Evolutionary conservation across 2,888 invertebrate species (phyloP).

Genomic region (Mantis religiosa): DNA sequence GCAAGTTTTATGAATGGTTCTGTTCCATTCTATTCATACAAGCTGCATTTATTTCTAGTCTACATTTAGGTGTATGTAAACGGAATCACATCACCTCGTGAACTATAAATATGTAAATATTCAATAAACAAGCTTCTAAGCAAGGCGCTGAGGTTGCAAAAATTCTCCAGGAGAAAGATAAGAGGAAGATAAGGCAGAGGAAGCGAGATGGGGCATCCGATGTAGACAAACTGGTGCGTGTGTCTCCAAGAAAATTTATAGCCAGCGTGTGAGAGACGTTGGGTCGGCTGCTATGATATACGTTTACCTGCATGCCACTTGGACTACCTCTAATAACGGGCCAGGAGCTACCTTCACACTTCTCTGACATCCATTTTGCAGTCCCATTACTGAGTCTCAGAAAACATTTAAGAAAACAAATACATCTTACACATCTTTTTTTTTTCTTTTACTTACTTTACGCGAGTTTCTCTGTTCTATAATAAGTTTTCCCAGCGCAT

Average conservation of each 20-base stretch:
- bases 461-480: no score
- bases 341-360: background rate
- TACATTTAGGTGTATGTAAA: no score
- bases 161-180: background rate
- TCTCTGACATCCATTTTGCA: background rate
- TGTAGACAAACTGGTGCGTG: background rate
- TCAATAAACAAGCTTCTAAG: no score
- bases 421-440: background rate
- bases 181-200: background rate
- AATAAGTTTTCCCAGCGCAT: no score
- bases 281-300: background rate
- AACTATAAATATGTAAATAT: no score
- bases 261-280: background rate
- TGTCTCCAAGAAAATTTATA: background rate
- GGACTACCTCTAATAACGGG: background rate
- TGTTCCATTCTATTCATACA: no score
- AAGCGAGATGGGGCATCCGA: background rate
- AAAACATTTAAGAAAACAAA: background rate
- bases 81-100: no score
- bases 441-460: no score
- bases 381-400: background rate
- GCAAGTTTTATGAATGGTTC: no score
- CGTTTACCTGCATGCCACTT: background rate
- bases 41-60: no score
- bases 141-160: background rate